Evolutionary conservation across 2,797 vertebrate genomes (phyloP).

Genomic region (Podarcis lilfordi): DNA sequence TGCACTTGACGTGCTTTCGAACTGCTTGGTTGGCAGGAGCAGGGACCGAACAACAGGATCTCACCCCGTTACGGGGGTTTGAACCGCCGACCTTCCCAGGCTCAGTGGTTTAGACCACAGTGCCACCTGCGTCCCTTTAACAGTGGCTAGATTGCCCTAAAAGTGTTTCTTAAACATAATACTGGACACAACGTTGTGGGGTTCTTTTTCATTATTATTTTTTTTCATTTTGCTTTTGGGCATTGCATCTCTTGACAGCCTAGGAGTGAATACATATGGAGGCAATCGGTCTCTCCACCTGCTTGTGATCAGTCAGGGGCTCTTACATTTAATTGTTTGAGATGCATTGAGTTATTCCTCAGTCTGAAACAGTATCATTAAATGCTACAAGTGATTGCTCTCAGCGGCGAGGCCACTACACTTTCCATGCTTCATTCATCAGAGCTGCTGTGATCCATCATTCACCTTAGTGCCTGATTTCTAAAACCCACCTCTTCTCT

Average conservation of each 20-base stretch:
- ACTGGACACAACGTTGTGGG: no score
- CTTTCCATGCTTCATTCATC: constrained; percentile 14
- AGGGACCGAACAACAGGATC: no score
- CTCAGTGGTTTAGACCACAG: no score
- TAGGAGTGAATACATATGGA: not conserved
- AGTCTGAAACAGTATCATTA: constrained; percentile 43
- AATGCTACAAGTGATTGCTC: constrained; percentile 38
- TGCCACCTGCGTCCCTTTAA: no score
- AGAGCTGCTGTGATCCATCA: not conserved
- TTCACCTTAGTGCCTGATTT: constrained; percentile 14
- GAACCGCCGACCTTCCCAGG: no score
- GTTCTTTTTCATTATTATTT: no score
- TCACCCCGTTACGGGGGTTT: no score
- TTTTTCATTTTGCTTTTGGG: not conserved
- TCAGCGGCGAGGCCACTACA: constrained; percentile 33
- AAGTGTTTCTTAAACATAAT: no score
- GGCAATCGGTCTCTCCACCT: not conserved
- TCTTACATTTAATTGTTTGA: constrained; percentile 38
- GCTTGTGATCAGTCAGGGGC: not conserved
- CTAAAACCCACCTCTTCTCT: not conserved
- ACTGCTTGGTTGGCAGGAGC: no score
- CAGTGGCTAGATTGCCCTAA: no score
- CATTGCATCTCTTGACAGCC: not conserved
- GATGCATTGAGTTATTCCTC: constrained; percentile 31
- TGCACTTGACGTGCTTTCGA: no score